These are phyloP conservation scores for Sabatieria punctata DNA, from an alignment of 2,888 invertebrate genomes.

Conservation along the genomic window DNA sequence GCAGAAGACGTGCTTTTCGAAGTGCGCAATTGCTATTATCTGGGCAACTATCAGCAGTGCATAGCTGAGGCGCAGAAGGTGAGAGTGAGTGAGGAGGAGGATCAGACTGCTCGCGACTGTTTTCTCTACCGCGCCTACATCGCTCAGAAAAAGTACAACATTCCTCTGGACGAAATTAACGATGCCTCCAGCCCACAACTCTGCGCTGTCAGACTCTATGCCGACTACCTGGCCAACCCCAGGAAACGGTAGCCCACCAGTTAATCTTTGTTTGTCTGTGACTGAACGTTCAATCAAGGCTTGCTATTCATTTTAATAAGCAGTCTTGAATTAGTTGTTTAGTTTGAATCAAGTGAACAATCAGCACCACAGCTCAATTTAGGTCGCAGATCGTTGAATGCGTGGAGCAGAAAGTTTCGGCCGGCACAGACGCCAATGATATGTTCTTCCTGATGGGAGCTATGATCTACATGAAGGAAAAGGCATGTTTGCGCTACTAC, in stretches of 20 bases:
- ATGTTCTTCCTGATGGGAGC: slow-evolving; percentile 59
- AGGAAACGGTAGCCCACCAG: slow-evolving; percentile 44
- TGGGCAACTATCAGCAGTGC: slow-evolving; percentile 86
- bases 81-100: slow-evolving; percentile 19
- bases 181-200: slow-evolving; percentile 51
- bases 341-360: no score
- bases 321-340: no score
- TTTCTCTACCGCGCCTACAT: slow-evolving; percentile 76
- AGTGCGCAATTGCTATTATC: slow-evolving; percentile 82
- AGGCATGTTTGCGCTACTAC: slow-evolving; percentile 14
- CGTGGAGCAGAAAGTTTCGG: no score
- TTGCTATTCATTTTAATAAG: no score
- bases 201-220: slow-evolving; percentile 60
- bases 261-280: background rate
- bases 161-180: slow-evolving; percentile 69
- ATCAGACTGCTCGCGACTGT: slow-evolving; percentile 55
- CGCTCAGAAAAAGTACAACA: slow-evolving; percentile 70
- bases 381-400: no score
- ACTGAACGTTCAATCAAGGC: no score
- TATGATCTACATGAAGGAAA: slow-evolving; percentile 67
- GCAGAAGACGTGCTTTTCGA: slow-evolving; percentile 78
- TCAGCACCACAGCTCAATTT: no score
- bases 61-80: slow-evolving; percentile 57
- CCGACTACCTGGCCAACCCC: slow-evolving; percentile 67
- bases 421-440: slow-evolving; percentile 31